Conservation (phyloP, 2,113 vertebrate genomes). For the Syrmaticus mikado region DNA sequence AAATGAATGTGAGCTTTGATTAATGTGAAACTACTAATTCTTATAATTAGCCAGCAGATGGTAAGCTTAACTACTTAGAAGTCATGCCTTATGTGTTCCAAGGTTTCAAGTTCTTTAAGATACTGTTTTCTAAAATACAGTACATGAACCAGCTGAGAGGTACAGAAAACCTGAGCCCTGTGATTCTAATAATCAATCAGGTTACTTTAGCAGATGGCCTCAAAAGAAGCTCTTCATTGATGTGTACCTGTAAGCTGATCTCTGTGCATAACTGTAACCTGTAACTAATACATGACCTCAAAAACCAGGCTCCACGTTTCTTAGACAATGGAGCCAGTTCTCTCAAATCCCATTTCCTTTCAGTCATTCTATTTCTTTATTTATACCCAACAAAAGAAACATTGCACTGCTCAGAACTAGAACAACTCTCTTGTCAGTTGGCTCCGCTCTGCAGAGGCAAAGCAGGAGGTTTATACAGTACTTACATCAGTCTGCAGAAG, state of each 20-base stretch:
- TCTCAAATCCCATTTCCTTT: not conserved
- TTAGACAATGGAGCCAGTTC: not conserved
- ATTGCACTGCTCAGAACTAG: not conserved
- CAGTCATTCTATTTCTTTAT: not conserved
- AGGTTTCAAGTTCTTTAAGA: not conserved
- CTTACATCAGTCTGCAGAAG: conserved; percentile 96
- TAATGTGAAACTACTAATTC: not conserved
- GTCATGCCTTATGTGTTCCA: not conserved
- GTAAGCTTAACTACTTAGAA: not conserved
- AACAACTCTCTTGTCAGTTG: not conserved
- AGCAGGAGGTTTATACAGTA: conserved; percentile 31
- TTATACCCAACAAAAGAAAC: not conserved
- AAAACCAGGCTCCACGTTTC: not conserved
- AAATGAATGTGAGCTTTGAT: not conserved
- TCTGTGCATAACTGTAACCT: not conserved
- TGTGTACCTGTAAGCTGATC: not conserved
- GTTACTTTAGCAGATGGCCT: not conserved
- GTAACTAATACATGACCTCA: not conserved
- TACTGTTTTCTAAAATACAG: not conserved
- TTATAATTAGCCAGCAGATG: not conserved
- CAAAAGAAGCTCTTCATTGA: not conserved
- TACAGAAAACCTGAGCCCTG: not conserved
- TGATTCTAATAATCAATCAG: not conserved
- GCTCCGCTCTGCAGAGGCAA: not conserved
- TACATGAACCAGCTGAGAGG: not conserved